These are phyloP conservation scores for Rhyzopertha dominica DNA, from an alignment of 1,140 invertebrate genomes.

Conservation along the genomic window DNA sequence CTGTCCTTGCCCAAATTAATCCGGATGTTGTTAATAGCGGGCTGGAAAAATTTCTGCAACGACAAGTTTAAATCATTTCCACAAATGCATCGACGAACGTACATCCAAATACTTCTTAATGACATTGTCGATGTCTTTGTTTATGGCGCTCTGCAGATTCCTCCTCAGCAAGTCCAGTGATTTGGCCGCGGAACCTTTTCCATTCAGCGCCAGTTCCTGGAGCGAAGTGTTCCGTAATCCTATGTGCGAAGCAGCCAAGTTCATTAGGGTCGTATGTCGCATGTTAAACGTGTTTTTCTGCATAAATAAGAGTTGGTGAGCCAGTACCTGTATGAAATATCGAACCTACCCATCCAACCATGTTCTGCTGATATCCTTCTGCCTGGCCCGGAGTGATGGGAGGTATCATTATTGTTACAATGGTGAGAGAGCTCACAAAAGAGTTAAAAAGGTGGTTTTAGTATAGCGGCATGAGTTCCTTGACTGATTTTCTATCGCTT, in stretches of 20 bases:
- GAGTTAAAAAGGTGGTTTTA: too few relatives aligned
- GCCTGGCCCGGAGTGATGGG: slow-evolving; percentile 41
- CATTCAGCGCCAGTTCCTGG: slow-evolving; percentile 46
- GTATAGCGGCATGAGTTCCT: too few relatives aligned
- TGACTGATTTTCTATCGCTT: too few relatives aligned
- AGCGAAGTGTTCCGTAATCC: slow-evolving; percentile 48
- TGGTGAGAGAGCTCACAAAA: too few relatives aligned
- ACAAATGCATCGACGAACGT: slow-evolving; percentile 30
- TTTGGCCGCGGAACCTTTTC: slow-evolving; percentile 56
- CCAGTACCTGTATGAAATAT: slow-evolving; percentile 8
- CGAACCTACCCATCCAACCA: slow-evolving; percentile 43
- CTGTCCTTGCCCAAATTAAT: slow-evolving; percentile 68
- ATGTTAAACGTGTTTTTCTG: slow-evolving; percentile 57
- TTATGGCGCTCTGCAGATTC: slow-evolving; percentile 69
- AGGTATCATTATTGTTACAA: slow-evolving; percentile 41
- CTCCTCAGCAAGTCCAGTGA: slow-evolving; percentile 68
- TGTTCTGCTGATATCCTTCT: slow-evolving; percentile 40
- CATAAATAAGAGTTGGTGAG: slow-evolving; percentile 25
- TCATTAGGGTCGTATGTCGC: slow-evolving; percentile 57
- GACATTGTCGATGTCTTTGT: slow-evolving; percentile 71
- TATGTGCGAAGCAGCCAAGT: slow-evolving; percentile 53
- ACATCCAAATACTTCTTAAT: slow-evolving; percentile 72
- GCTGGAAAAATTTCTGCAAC: slow-evolving; percentile 69
- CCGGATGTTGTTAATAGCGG: slow-evolving; percentile 72
- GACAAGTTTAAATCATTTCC: slow-evolving; percentile 7